A percentile compares a stretch with the other conserved stretches of the same genome.
These are phyloP conservation scores for Eublepharis macularius DNA, from an alignment of 2,113 vertebrate genomes.

Conservation along the genomic window DNA sequence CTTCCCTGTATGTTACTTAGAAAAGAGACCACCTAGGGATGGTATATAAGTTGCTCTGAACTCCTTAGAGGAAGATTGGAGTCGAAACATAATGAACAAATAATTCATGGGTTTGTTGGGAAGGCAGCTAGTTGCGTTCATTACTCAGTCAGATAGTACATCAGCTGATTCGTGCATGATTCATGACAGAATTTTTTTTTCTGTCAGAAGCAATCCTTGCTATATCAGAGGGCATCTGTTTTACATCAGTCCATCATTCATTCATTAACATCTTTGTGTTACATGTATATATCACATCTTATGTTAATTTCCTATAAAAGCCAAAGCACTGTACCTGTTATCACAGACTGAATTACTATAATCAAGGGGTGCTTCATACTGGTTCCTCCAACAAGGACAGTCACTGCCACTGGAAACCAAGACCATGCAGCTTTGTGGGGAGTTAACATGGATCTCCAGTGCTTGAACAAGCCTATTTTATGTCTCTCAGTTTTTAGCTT, in stretches of 20 bases:
- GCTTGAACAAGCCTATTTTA: slow-evolving; percentile 17
- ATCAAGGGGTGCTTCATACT: neutral
- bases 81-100: neutral
- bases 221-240: neutral
- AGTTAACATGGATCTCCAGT: neutral
- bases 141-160: neutral
- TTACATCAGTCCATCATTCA: neutral
- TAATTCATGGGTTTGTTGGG: neutral
- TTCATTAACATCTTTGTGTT: neutral
- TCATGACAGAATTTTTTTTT: neutral
- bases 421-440: neutral
- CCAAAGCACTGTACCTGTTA: neutral
- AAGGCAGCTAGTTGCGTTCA: neutral
- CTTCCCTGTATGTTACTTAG: neutral
- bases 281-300: neutral
- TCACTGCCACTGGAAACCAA: neutral
- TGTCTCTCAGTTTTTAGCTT: rapidly evolving
- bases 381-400: neutral
- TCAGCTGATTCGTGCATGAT: neutral
- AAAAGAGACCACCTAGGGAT: neutral
- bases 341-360: neutral
- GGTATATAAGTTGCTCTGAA: neutral
- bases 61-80: neutral
- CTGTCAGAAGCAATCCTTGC: neutral
- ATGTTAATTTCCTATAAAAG: neutral